Base-by-base conservation (phyloP, 2,888 invertebrate genomes). In the Zaprionus obscuricornis region DNA sequence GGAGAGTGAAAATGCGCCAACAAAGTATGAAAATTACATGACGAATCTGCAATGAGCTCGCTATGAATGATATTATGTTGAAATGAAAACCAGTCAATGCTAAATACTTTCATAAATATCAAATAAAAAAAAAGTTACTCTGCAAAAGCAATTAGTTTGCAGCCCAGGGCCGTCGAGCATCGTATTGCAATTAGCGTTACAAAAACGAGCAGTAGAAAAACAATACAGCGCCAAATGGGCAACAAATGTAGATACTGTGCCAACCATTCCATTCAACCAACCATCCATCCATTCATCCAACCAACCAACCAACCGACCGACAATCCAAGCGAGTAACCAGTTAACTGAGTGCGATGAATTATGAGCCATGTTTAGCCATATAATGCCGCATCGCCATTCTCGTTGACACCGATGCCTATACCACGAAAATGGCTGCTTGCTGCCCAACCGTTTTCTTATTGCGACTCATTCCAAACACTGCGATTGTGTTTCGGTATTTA, bases 181-280 rank as follows among this genome's bases (percentile, higher is more conserved):
- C 84, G 79, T 68, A 77, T 81, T 76, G 81, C 81, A 83, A 81
- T 81, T 81, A 81, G 76, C 77, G 79, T 57, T 22, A 45, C 66
- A 59, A 70, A 82, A 72, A 62, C 33, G 69, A 66, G 60, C 65
- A 58, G 6, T 55, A 59, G 59, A 60, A 67, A 72, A 75, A 82
- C 73, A 78, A 78, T 67, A 73, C 69, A 60, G 56, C 57, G 37
- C 52, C 66, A 72, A 78, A 74, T 64, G 72, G 65, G 13, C 59
- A 55, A 33, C 43, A 22, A 27, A 22, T 18, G 50, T 14, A 43
- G 34, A 33, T 36, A 13, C n/a, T 40, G 45, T 27, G 46, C 3
- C 34, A 45, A 18, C 17, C 4, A 29, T 7, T n/a, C 36, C 39
- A 27, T 18, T 7, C 29, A 52, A 17, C 10, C 33, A 33, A n/a